A percentile compares a stretch with the other conserved stretches of the same genome.
These are phyloP conservation scores for Leucophenga varia DNA, from an alignment of 1,140 invertebrate genomes.

Conservation along the genomic window DNA sequence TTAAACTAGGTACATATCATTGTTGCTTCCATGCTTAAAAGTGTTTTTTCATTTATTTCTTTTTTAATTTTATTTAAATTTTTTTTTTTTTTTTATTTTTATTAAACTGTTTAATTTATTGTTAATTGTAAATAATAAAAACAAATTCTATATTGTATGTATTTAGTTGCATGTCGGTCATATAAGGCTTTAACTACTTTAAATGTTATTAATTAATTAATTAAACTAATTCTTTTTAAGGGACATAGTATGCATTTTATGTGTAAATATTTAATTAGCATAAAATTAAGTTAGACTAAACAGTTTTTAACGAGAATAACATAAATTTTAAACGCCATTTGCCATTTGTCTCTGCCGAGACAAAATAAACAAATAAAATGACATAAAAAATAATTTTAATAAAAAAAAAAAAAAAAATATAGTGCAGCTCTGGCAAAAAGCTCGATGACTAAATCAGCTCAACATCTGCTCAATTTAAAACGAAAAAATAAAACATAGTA, in stretches of 20 bases:
- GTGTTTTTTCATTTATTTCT: constrained; percentile 14
- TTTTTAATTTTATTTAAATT: constrained; percentile 34
- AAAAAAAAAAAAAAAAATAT: constrained; percentile 6
- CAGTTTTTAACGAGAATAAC: constrained; percentile 6
- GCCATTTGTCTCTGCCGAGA: constrained; percentile 32
- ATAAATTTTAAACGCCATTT: constrained; percentile 41
- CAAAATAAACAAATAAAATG: constrained; percentile 20
- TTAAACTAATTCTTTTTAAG: constrained; percentile 6
- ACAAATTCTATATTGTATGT: too few species aligned
- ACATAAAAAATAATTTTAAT: constrained; percentile 9
- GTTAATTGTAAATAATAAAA: not conserved
- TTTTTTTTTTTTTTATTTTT: constrained; percentile 17
- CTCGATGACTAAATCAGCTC: constrained; percentile 13
- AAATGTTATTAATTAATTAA: constrained; percentile 19
- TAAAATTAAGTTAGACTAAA: constrained; percentile 10
- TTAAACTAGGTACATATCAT: constrained; percentile 1
- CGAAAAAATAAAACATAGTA: constrained; percentile 8
- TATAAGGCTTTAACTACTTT: constrained; percentile 35
- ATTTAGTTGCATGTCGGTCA: constrained; percentile 13
- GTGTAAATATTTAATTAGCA: constrained; percentile 16
- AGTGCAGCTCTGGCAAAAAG: constrained; percentile 47
- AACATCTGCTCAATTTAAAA: constrained; percentile 10
- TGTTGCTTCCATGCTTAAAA: not conserved
- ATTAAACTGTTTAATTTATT: too few species aligned
- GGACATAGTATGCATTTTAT: constrained; percentile 4